Evolutionary conservation across 2,113 vertebrate genomes (phyloP).

Genomic region (Poecile atricapillus): DNA sequence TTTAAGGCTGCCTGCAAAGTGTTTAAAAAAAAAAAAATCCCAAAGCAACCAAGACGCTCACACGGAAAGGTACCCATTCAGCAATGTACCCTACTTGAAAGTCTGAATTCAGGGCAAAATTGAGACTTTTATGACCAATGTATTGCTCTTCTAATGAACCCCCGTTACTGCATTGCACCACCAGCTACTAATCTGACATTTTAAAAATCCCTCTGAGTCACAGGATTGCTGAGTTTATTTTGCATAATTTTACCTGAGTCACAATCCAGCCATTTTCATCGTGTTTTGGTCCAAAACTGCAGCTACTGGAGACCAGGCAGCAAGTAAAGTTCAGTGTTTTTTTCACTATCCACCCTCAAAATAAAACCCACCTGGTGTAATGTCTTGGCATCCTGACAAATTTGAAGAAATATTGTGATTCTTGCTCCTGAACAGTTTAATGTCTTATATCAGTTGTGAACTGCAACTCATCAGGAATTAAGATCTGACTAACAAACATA

Average conservation of each 20-base stretch:
- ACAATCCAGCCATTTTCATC: not conserved
- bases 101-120: not conserved
- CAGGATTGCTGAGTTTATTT: not conserved
- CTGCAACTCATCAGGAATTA: not conserved
- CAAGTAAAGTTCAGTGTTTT: not conserved
- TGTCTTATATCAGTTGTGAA: not conserved
- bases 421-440: not conserved
- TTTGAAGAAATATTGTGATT: not conserved
- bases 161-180: too few relatives aligned
- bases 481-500: not conserved
- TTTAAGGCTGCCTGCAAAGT: not conserved
- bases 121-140: too few relatives aligned
- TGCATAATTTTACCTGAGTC: not conserved
- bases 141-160: too few relatives aligned
- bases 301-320: not conserved
- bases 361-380: fast-evolving
- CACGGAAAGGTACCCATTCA: not conserved
- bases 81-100: not conserved
- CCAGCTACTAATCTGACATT: too few relatives aligned
- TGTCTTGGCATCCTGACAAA: not conserved
- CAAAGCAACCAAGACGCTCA: not conserved
- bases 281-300: not conserved
- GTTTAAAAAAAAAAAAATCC: too few relatives aligned
- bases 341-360: not conserved
- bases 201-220: not conserved